Percentiles rank a stretch among this genome's conserved stretches.
Conservation (phyloP, 2,113 vertebrate genomes). For the Trematocara variabile region DNA sequence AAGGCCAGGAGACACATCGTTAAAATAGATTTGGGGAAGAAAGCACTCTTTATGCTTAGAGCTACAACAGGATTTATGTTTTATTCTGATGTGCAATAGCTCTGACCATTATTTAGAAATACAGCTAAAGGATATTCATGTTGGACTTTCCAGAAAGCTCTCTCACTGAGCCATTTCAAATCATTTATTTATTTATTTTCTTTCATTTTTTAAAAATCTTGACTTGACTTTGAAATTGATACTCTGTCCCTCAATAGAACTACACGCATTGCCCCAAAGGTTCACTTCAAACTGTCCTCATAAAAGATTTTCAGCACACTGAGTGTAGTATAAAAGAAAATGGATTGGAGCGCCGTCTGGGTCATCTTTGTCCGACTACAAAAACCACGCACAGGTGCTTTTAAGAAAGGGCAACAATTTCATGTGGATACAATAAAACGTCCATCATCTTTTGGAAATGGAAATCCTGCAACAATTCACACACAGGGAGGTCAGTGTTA, state of each 20-base stretch:
- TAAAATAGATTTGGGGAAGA: background rate
- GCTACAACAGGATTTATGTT: background rate
- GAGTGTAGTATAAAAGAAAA: slow-evolving; percentile 29
- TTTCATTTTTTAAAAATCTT: background rate
- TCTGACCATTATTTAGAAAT: background rate
- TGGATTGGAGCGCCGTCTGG: background rate
- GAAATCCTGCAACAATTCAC: background rate
- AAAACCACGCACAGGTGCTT: slow-evolving; percentile 12
- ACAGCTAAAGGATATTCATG: background rate
- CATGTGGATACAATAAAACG: slow-evolving; percentile 3
- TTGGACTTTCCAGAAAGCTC: background rate
- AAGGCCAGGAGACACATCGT: background rate
- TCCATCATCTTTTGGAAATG: slow-evolving; percentile 12
- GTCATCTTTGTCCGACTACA: slow-evolving; percentile 15
- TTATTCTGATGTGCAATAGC: background rate
- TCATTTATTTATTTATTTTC: background rate
- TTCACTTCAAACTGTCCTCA: background rate
- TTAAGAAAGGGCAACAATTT: slow-evolving; percentile 25
- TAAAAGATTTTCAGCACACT: slow-evolving; percentile 9
- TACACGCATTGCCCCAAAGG: background rate
- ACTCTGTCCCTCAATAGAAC: background rate
- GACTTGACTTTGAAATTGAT: slow-evolving; percentile 11
- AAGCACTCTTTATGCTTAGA: background rate
- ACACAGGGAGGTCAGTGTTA: background rate
- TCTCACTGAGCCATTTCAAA: background rate